Percentiles rank a stretch among this genome's conserved stretches.
These are phyloP conservation scores for Echeneis naucrates DNA, from an alignment of 2,797 vertebrate species.

Conservation along the genomic window DNA sequence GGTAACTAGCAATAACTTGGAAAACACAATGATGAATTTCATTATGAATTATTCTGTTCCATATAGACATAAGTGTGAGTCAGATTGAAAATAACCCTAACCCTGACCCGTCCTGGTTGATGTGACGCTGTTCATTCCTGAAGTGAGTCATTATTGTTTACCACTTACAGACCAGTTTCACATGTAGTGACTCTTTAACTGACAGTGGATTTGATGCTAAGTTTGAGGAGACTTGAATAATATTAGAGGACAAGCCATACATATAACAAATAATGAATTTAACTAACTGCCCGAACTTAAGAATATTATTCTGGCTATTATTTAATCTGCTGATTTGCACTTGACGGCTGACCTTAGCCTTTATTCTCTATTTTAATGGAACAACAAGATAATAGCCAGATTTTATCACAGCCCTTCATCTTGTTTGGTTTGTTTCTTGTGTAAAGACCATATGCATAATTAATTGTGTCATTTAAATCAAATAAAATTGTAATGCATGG, in stretches of 20 bases:
- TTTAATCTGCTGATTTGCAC: constrained; percentile 21
- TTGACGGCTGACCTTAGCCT: constrained; percentile 38
- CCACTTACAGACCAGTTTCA: constrained; percentile 9
- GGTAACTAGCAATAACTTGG: no score
- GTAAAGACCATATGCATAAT: constrained; percentile 17
- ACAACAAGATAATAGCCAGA: constrained; percentile 31
- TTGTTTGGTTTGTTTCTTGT: constrained; percentile 22
- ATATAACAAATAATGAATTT: constrained; percentile 34
- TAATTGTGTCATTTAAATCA: constrained; percentile 36
- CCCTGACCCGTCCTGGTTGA: no score
- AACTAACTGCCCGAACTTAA: constrained; percentile 8
- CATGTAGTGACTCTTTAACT: neutral
- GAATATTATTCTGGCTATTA: constrained; percentile 25
- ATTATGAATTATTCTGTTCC: no score
- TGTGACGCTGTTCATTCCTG: neutral
- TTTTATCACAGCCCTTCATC: constrained; percentile 28
- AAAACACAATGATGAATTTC: no score
- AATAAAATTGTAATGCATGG: constrained; percentile 29
- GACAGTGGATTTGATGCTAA: neutral
- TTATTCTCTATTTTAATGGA: constrained; percentile 27
- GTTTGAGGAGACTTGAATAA: constrained; percentile 11
- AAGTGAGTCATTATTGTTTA: neutral
- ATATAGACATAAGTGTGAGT: neutral
- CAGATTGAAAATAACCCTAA: neutral
- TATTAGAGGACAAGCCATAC: constrained; percentile 17